Base-by-base conservation (phyloP, 2,888 invertebrate species). In the Mycogona germanica region DNA sequence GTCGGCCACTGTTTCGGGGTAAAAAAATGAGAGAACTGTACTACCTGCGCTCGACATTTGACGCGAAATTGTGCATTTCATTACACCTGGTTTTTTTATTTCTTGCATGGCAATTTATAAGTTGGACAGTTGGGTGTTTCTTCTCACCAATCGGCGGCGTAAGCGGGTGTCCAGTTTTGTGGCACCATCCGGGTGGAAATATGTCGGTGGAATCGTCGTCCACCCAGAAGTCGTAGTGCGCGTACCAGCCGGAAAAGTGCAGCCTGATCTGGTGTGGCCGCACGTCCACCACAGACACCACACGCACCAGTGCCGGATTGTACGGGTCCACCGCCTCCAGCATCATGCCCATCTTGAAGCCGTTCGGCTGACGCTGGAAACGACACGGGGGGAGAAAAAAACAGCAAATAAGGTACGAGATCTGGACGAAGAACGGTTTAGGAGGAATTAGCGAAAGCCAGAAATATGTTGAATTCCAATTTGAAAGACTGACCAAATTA, bases 121-220 rank as follows among this genome's bases (percentile, higher is more conserved):
- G 19, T 42, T n/a, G 23, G 14, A 45, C 3, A 25, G 45, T 12
- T 14, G 9, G 26, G 21, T 26, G 23, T 32, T 5, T 32, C n/a
- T 5, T 64, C 66, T 64, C 58, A 70, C 70, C 82, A 42, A 87
- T 75, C 14, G 92, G 92, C 9, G 85, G 80, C 67, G 89, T 86
- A 26, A 93, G 71, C 0, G 84, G 83, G 68, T 93, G 92, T 2
- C 82, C 83, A 1, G 91, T 91, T 71, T 86, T 86, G 59, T 80
- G 76, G 67, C 91, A 89, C 91, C 92, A 95, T 32, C 87, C 86
- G 58, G 87, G 80, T 1, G 93, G 93, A 73, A 93, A 91, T 63
- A 95, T 78, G 69, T 93, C 89, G 0, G 84, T 78, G 60, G 80
- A 83, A 70, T 93, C 91, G 68, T 92, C 92, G 64, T 92, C 91